Conservation (phyloP, 2,113 vertebrate species). For the Periophthalmodon schlosseri region DNA sequence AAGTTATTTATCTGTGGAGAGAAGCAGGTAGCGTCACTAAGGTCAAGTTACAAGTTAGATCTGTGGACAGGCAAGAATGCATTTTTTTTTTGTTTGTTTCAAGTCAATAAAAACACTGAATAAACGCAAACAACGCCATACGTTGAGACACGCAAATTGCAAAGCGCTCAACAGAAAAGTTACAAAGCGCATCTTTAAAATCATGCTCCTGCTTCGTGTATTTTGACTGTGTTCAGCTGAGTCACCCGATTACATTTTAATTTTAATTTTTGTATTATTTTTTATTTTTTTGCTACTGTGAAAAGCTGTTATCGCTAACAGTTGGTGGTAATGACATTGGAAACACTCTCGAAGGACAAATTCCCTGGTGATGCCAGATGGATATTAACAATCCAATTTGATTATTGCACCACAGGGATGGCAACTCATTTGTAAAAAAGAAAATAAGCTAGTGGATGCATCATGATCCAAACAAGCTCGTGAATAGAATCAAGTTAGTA, state of each 20-base stretch:
- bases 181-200: no score
- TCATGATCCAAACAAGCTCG: background rate
- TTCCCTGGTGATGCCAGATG: background rate
- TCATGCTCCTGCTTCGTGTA: slow-evolving; percentile 4
- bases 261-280: background rate
- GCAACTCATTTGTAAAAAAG: background rate
- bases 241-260: background rate
- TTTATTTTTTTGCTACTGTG: slow-evolving; percentile 5
- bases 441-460: background rate
- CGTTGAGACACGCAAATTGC: no score
- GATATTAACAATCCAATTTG: slow-evolving; percentile 8
- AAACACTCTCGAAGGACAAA: background rate
- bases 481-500: background rate
- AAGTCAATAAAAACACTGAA: no score
- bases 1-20: no score
- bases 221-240: slow-evolving; percentile 6
- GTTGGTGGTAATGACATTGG: slow-evolving; percentile 7
- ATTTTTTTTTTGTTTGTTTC: no score
- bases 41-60: no score
- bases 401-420: background rate
- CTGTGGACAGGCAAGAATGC: no score
- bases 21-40: no score
- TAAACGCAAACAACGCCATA: no score
- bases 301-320: slow-evolving; percentile 20
- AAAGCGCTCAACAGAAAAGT: no score